Evolutionary conservation across 1,140 invertebrate genomes (phyloP).

Genomic region (Trichoplusia ni): DNA sequence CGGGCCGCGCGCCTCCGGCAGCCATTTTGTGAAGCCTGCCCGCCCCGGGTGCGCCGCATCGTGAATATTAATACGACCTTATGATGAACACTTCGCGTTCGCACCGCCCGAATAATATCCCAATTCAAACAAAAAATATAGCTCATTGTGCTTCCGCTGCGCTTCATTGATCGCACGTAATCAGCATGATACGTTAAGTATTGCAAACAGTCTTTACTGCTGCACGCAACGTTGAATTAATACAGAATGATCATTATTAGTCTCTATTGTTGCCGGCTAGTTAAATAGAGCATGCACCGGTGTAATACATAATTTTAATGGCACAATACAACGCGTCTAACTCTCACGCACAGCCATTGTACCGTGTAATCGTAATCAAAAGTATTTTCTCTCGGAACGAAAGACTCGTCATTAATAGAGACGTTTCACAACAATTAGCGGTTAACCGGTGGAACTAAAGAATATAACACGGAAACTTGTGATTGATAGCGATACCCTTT

Average conservation of each 20-base stretch:
- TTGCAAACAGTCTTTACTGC: conserved; percentile 45
- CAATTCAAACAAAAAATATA: conserved; percentile 41
- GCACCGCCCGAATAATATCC: conserved; percentile 39
- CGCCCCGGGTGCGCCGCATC: conserved; percentile 53
- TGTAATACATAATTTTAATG: conserved; percentile 71
- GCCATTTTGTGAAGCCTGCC: conserved; percentile 75
- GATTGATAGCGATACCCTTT: conserved; percentile 23
- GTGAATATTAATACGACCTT: conserved; percentile 72
- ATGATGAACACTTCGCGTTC: conserved; percentile 45
- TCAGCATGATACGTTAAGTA: conserved; percentile 51
- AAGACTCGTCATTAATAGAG: conserved; percentile 55
- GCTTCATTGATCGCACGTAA: conserved; percentile 50
- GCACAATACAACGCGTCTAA: conserved; percentile 58
- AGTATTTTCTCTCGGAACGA: conserved; percentile 65
- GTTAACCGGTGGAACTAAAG: conserved; percentile 12
- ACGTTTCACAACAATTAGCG: conserved; percentile 59
- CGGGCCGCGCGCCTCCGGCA: conserved; percentile 63
- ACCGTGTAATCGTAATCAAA: conserved; percentile 66
- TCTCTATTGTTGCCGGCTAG: conserved; percentile 70
- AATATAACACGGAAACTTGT: not conserved
- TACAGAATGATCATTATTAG: conserved; percentile 70
- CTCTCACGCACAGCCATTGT: conserved; percentile 71
- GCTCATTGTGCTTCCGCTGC: conserved; percentile 46
- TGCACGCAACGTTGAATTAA: conserved; percentile 65
- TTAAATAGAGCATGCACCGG: conserved; percentile 71